Evolutionary conservation across 2,113 vertebrate species (phyloP).

Genomic region (Perca fluviatilis): DNA sequence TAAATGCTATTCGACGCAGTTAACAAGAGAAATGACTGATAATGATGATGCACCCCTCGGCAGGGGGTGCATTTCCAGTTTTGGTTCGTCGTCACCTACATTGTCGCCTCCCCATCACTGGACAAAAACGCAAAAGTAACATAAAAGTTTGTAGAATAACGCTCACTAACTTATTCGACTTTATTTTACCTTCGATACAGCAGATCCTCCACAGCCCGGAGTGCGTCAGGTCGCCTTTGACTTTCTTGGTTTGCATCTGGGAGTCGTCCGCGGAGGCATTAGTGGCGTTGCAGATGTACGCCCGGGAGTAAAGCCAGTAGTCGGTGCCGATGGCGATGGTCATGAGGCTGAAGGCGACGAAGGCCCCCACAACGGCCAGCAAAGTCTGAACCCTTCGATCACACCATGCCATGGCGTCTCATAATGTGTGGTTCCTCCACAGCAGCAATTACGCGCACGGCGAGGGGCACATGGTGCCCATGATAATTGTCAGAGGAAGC

Average conservation of each 20-base stretch:
- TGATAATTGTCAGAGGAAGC: neutral
- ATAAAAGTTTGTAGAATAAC: constrained; percentile 30
- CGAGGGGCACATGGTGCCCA: constrained; percentile 47
- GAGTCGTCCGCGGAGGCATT: constrained; percentile 89
- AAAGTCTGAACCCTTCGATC: constrained; percentile 94
- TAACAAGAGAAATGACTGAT: neutral
- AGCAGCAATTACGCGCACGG: constrained; percentile 53
- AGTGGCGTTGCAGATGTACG: constrained; percentile 93
- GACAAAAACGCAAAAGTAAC: neutral
- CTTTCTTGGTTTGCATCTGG: constrained; percentile 84
- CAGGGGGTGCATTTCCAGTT: neutral
- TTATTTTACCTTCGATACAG: constrained; percentile 92
- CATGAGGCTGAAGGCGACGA: constrained; percentile 96
- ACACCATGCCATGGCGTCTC: constrained; percentile 91
- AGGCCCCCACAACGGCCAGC: constrained; percentile 92
- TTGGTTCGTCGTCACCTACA: neutral
- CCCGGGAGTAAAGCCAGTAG: constrained; percentile 97
- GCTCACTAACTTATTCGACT: neutral
- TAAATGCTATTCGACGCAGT: neutral
- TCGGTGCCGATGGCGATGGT: constrained; percentile 96
- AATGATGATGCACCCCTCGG: neutral
- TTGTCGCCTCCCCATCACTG: neutral
- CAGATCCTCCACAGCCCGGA: constrained; percentile 96
- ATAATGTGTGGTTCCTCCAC: constrained; percentile 55
- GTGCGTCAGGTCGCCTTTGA: constrained; percentile 91